phyloP scores from a whole-genome alignment of 2,113 vertebrate genomes.

The Aix galericulata region DNA sequence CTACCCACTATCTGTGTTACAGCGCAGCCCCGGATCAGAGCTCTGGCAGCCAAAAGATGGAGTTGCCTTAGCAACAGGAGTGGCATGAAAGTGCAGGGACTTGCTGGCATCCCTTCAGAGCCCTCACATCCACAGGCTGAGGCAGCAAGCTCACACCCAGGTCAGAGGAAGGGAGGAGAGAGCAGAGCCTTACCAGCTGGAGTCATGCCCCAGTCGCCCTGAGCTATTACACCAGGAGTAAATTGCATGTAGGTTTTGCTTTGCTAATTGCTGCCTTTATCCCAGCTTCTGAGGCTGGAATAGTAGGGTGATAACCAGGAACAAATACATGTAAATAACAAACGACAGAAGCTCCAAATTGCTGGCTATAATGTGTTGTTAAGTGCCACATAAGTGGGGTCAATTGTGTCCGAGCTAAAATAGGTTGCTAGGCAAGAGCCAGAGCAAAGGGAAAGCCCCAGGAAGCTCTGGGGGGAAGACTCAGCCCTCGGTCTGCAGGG shows the following conservation, averaged over 20 bases:
- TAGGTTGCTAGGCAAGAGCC: background rate
- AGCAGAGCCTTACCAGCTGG: background rate
- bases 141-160: background rate
- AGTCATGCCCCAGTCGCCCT: rapidly evolving
- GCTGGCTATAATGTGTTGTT: background rate
- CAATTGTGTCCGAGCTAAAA: background rate
- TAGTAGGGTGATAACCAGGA: background rate
- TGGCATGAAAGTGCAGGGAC: background rate
- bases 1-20: background rate
- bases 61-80: background rate
- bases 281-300: background rate
- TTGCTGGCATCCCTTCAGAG: background rate
- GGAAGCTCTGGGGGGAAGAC: background rate
- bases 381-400: background rate
- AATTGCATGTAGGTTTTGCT: background rate
- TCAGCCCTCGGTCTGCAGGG: background rate
- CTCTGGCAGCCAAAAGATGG: background rate
- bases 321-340: background rate
- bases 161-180: too few relatives aligned
- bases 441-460: background rate
- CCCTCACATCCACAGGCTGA: background rate
- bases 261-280: background rate
- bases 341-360: background rate
- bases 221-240: background rate
- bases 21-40: background rate